These are phyloP conservation scores for Brachionus sp. DNA, from an alignment of 1,140 invertebrate species.

Conservation along the genomic window DNA sequence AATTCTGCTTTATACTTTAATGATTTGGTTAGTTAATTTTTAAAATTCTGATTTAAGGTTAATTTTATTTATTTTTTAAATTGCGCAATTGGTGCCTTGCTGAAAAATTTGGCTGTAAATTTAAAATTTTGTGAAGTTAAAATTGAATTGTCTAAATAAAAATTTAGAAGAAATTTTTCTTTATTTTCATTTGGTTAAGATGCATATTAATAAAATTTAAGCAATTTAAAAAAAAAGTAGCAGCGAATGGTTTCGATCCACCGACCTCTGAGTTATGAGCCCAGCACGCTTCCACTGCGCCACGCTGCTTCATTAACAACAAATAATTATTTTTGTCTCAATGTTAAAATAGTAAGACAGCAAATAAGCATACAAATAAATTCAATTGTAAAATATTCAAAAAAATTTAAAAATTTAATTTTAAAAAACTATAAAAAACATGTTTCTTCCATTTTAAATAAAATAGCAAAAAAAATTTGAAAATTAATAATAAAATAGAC, in stretches of 20 bases:
- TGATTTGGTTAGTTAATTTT: not conserved
- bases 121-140: slow-evolving; percentile 15
- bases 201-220: too few relatives aligned
- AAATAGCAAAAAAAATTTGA: too few relatives aligned
- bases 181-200: not conserved
- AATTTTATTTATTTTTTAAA: not conserved
- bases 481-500: too few relatives aligned
- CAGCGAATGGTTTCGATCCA: slow-evolving; percentile 92
- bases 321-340: too few relatives aligned
- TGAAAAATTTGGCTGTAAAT: not conserved
- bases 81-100: not conserved
- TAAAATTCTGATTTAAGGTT: not conserved
- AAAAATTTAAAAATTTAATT: too few relatives aligned
- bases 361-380: too few relatives aligned
- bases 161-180: not conserved
- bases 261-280: slow-evolving; percentile 95
- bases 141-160: not conserved
- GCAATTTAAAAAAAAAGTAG: slow-evolving; percentile 62
- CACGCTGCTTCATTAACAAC: slow-evolving; percentile 72
- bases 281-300: slow-evolving; percentile 95
- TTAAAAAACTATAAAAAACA: too few relatives aligned
- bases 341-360: too few relatives aligned
- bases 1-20: not conserved
- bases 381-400: too few relatives aligned
- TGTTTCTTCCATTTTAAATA: too few relatives aligned